Evolutionary conservation across 2,888 invertebrate genomes (phyloP).

Genomic region (Caenorhabditis drosophilae): DNA sequence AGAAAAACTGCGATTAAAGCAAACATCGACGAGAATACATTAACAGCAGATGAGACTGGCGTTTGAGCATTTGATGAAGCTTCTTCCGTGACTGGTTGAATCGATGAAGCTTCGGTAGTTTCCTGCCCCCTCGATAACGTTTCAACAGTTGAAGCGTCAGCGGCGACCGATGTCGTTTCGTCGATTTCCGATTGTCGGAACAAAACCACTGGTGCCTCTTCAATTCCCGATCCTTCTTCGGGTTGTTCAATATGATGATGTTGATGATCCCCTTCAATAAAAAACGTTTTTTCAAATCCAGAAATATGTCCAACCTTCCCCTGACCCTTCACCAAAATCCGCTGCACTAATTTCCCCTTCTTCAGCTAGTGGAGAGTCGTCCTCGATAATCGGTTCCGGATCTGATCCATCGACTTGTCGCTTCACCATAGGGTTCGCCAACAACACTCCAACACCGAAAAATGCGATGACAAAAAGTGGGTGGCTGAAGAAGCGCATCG

Average conservation of each 20-base stretch:
- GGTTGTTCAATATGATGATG: slow-evolving; percentile 19
- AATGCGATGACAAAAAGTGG: no score
- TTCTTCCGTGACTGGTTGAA: slow-evolving; percentile 11
- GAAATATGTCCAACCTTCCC: slow-evolving; percentile 18
- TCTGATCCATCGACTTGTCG: no score
- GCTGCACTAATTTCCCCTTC: slow-evolving; percentile 15
- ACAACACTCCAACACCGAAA: no score
- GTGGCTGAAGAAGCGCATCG: no score
- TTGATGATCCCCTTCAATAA: slow-evolving; percentile 12
- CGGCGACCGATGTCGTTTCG: slow-evolving; percentile 8
- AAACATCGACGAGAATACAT: slow-evolving; percentile 20
- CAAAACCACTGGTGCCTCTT: slow-evolving; percentile 11
- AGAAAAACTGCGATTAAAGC: slow-evolving; percentile 22
- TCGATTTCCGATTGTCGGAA: slow-evolving; percentile 15
- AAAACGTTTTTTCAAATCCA: slow-evolving; percentile 16
- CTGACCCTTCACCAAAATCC: slow-evolving; percentile 10
- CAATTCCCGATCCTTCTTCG: slow-evolving; percentile 20
- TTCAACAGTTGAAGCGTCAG: background rate
- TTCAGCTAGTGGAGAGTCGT: background rate
- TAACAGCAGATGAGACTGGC: slow-evolving; percentile 20
- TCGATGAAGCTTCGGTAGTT: slow-evolving; percentile 17
- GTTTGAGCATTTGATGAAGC: slow-evolving; percentile 17
- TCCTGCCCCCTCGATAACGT: no score
- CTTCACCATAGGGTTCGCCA: no score
- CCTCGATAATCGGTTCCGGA: no score